Conservation (phyloP, 2,113 vertebrate genomes). For the Cyprichromis sp. region DNA sequence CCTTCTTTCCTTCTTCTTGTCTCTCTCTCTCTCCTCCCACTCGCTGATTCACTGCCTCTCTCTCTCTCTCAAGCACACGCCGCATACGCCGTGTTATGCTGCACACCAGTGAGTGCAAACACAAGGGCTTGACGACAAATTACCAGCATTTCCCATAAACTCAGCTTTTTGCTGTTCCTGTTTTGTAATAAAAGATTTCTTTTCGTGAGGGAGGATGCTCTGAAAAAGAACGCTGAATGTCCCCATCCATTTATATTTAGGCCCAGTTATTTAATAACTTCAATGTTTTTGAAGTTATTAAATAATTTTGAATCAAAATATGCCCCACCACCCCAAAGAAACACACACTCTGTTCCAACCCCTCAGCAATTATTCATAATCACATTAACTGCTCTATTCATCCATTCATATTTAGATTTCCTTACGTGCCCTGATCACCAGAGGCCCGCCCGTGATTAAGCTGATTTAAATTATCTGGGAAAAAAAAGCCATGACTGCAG, state of each 20-base stretch:
- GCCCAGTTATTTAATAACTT: background rate
- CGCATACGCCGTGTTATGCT: slow-evolving; percentile 33
- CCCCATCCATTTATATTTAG: background rate
- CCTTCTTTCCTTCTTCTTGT: slow-evolving; percentile 11
- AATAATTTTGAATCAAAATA: background rate
- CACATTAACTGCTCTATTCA: slow-evolving; percentile 36
- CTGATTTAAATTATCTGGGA: slow-evolving; percentile 9
- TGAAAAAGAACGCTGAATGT: background rate
- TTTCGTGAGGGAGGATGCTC: background rate
- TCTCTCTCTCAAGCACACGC: background rate
- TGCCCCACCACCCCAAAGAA: background rate
- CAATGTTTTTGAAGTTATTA: background rate
- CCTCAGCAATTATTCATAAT: slow-evolving; percentile 18
- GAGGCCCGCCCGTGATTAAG: slow-evolving; percentile 25
- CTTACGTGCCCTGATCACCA: slow-evolving; percentile 13
- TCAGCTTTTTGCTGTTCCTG: background rate
- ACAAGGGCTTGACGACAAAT: slow-evolving; percentile 28
- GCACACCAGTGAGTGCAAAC: slow-evolving; percentile 7
- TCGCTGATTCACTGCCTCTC: slow-evolving; percentile 37
- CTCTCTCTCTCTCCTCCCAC: slow-evolving; percentile 50
- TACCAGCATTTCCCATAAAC: background rate
- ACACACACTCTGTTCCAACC: background rate
- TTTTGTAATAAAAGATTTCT: background rate
- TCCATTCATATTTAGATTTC: slow-evolving; percentile 33
- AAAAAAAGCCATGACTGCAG: background rate